Percentiles rank a stretch among this genome's conserved stretches.
These are phyloP conservation scores for Grallaria varia DNA, from an alignment of 2,113 vertebrate species.

Conservation along the genomic window DNA sequence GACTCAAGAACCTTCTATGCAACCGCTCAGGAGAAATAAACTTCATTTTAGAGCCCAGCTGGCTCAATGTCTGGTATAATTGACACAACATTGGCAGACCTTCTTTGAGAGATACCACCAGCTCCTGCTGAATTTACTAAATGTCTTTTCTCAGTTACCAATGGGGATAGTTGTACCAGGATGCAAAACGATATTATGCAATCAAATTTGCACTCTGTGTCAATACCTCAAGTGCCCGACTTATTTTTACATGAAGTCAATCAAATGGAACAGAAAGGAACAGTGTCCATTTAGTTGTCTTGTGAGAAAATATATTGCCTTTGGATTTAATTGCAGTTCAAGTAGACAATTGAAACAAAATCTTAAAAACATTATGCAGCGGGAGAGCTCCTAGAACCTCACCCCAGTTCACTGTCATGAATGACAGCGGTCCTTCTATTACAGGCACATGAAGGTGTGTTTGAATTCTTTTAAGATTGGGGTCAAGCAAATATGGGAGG, in stretches of 20 bases:
- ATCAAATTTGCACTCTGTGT: constrained; percentile 14
- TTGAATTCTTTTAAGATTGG: background rate
- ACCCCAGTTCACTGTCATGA: background rate
- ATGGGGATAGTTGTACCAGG: constrained; percentile 1
- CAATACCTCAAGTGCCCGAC: background rate
- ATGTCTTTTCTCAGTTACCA: background rate
- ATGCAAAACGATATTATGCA: constrained; percentile 32
- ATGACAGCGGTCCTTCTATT: background rate
- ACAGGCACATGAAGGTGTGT: fast-evolving
- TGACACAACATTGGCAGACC: constrained; percentile 23
- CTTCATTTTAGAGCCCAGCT: background rate
- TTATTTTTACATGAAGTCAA: background rate
- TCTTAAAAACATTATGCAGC: background rate
- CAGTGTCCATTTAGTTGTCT: background rate
- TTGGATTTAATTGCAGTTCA: background rate
- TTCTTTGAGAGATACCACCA: constrained; percentile 27
- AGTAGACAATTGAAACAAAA: background rate
- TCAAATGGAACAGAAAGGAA: background rate
- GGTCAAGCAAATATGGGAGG: background rate
- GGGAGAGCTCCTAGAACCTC: background rate
- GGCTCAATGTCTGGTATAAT: background rate
- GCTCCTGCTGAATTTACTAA: constrained; percentile 29
- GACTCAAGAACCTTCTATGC: background rate
- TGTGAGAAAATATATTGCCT: background rate
- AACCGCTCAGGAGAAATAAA: background rate